phyloP scores from a whole-genome alignment of 1,140 invertebrate genomes.

The Pollicipes pollicipes region DNA sequence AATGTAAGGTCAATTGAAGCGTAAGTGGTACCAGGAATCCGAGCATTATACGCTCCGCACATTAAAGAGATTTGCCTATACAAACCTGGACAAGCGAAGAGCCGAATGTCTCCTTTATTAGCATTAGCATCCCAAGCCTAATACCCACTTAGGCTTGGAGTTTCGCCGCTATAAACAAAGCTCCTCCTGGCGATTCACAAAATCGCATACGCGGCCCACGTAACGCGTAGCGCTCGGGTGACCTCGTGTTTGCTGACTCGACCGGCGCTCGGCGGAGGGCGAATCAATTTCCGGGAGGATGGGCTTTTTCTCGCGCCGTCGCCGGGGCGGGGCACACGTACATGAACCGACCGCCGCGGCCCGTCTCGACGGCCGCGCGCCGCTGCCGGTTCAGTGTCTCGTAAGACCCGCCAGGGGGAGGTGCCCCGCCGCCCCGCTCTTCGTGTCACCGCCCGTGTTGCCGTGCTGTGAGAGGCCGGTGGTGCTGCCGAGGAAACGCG shows the following conservation, averaged over 20 bases:
- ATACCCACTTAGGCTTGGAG: not conserved
- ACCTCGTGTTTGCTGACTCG: no score
- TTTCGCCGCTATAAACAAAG: no score
- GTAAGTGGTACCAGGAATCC: not conserved
- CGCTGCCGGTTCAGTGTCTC: not conserved
- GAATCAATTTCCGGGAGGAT: not conserved
- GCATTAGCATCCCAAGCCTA: not conserved
- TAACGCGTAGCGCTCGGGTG: no score
- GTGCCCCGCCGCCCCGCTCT: no score
- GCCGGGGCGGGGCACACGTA: not conserved
- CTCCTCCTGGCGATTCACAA: no score
- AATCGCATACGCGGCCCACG: no score
- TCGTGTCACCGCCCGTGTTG: not conserved
- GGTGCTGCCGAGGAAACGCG: no score
- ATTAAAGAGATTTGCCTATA: not conserved
- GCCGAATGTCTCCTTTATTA: not conserved
- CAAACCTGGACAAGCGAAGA: not conserved
- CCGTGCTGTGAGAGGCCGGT: not conserved
- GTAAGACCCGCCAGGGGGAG: not conserved
- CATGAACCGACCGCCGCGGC: not conserved
- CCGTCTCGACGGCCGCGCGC: no score
- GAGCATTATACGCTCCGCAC: not conserved
- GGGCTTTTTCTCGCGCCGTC: not conserved
- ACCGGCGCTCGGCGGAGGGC: no score
- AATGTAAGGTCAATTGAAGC: not conserved